Evolutionary conservation across 2,888 invertebrate species (phyloP).

Genomic region (Luperina testacea): DNA sequence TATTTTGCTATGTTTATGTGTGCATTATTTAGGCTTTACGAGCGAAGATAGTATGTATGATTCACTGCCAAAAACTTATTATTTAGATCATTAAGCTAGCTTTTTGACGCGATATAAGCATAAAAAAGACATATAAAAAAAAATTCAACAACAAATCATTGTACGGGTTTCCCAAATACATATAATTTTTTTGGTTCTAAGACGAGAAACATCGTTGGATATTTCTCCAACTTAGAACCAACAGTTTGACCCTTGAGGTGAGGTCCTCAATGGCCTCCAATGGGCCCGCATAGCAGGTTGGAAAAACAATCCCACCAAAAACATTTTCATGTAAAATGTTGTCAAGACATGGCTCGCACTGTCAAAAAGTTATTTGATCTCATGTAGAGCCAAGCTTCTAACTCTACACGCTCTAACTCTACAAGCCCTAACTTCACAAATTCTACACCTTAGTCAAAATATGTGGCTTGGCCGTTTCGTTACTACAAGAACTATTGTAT

Average conservation of each 20-base stretch:
- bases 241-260: too few species aligned
- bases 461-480: too few species aligned
- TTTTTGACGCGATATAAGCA: background rate
- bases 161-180: background rate
- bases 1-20: slow-evolving; percentile 22
- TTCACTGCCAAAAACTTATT: background rate
- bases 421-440: too few species aligned
- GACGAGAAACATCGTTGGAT: background rate
- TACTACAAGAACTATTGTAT: too few species aligned
- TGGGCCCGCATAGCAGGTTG: background rate
- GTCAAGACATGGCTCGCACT: too few species aligned
- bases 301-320: background rate
- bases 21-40: slow-evolving; percentile 2
- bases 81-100: background rate
- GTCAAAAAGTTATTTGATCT: too few species aligned
- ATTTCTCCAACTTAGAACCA: background rate
- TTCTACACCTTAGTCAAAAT: too few species aligned
- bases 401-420: too few species aligned
- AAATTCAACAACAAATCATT: too few species aligned
- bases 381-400: too few species aligned
- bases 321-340: too few species aligned
- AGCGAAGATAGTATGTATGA: background rate
- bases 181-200: background rate
- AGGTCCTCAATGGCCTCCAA: background rate
- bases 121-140: background rate